Base-by-base conservation (phyloP, 2,888 invertebrate genomes). In the Erebia ligea region DNA sequence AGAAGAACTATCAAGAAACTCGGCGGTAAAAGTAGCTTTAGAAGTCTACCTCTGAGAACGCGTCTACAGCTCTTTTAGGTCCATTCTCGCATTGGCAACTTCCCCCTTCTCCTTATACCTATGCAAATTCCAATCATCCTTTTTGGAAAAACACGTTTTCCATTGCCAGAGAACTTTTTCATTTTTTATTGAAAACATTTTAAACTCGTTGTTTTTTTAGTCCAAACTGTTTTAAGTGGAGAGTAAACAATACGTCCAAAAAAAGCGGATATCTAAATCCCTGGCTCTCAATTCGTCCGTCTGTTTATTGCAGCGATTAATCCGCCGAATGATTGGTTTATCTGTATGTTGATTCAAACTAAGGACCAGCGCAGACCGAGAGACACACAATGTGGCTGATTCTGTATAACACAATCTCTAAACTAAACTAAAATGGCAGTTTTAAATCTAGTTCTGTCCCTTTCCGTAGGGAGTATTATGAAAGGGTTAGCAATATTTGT, bases 251-350 rank as follows among this genome's bases (percentile, higher is more conserved):
- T 62, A 21, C 21, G 13, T 62, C n/a, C 58, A n/a, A 63, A 63
- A 64, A 54, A n/a, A 8, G 54, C 13, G 34, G 19, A 50, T 71
- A 58, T 61, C 48, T 54, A 52, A 64, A 71, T 68, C 67, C 71
- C 42, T 25, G 54, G 64, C 54, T 63, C 52, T 52, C 72, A 34
- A 52, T 65, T 19, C 9, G n/a, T 50, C 48, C 68, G 25, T 63
- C 57, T 66, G 67, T 67, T 65, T 48, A 69, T 67, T 71, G 63
- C 62, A 70, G 63, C 75, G 71, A 77, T 74, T 75, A 73, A 77
- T 80, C 78, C 71, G 34, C 63, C 70, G 67, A 80, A 76, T 42
- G 73, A 76, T 79, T 68, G 69, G 19, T 67, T 61, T 50, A 66
- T 68, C 64, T 71, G 66, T 70, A 62, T 58, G 50, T 42, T 42